Evolutionary conservation across 2,888 invertebrate genomes (phyloP).

Genomic region (Brachyptera putata): DNA sequence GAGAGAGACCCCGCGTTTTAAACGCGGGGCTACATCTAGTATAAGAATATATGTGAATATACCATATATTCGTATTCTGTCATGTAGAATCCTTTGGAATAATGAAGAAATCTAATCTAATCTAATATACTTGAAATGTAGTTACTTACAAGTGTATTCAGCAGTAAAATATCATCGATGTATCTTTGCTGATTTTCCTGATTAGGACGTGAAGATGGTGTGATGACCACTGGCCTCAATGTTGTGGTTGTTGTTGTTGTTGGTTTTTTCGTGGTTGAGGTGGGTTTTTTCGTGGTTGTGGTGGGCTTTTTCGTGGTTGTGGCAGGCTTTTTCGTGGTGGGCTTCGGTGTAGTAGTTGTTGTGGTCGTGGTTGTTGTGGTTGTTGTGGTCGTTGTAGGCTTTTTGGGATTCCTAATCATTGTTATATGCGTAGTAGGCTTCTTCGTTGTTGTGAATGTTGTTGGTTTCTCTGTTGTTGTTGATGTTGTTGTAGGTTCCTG

Average conservation of each 20-base stretch:
- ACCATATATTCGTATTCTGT: too few relatives aligned
- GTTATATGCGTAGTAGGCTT: constrained; percentile 17
- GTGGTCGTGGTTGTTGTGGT: constrained; percentile 30
- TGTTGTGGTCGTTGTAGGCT: constrained; percentile 26
- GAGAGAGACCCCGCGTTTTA: too few relatives aligned
- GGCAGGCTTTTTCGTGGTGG: constrained; percentile 22
- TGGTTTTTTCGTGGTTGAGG: constrained; percentile 36
- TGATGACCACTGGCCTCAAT: constrained; percentile 25
- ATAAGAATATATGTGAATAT: too few relatives aligned
- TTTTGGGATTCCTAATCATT: too few relatives aligned
- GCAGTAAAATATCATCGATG: constrained; percentile 7
- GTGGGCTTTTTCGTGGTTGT: constrained; percentile 11
- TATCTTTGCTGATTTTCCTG: not conserved
- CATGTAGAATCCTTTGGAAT: too few relatives aligned
- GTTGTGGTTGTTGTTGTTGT: constrained; percentile 37
- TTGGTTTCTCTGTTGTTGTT: constrained; percentile 36
- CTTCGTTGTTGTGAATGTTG: constrained; percentile 33
- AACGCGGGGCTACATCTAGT: too few relatives aligned
- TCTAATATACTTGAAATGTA: too few relatives aligned
- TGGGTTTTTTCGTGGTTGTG: constrained; percentile 31
- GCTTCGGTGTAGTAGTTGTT: constrained; percentile 25
- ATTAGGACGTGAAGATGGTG: too few relatives aligned
- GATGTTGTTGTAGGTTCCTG: constrained; percentile 17
- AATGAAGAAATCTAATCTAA: too few relatives aligned
- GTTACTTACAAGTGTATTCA: constrained; percentile 11